Conservation (phyloP, 2,797 vertebrate genomes). For the Oreonectes daqikongensis region DNA sequence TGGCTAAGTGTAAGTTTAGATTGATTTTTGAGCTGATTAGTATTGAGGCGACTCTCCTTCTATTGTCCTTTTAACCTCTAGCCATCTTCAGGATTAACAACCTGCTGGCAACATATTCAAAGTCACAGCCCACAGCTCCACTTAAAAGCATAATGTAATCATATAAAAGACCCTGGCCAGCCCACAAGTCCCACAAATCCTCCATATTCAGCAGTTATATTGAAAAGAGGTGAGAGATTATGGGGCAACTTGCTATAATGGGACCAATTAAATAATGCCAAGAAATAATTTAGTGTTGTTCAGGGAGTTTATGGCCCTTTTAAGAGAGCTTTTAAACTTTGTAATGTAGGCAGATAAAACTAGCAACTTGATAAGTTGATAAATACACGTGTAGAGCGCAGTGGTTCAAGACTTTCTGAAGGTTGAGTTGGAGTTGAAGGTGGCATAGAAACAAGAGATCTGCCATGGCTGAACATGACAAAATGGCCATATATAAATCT, state of each 20-base stretch:
- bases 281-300: slow-evolving; percentile 17
- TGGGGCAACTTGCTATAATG: not conserved
- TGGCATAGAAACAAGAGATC: slow-evolving; percentile 21
- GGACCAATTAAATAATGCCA: slow-evolving; percentile 34
- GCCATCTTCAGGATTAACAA: slow-evolving; percentile 50
- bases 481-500: too few species aligned
- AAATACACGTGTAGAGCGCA: slow-evolving; percentile 16
- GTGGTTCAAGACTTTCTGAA: slow-evolving; percentile 43
- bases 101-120: slow-evolving; percentile 51
- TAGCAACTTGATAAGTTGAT: not conserved
- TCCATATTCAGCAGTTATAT: slow-evolving; percentile 28
- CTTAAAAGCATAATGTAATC: slow-evolving; percentile 50
- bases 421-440: slow-evolving; percentile 1
- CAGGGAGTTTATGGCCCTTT: slow-evolving; percentile 38
- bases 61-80: slow-evolving; percentile 28
- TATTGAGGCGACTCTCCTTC: slow-evolving; percentile 52
- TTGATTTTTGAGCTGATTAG: slow-evolving; percentile 58
- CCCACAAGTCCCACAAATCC: not conserved
- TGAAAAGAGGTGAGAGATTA: slow-evolving; percentile 27
- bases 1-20: slow-evolving; percentile 32
- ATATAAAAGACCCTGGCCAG: slow-evolving; percentile 44
- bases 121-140: slow-evolving; percentile 44
- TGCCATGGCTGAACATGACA: not conserved
- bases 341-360: not conserved
- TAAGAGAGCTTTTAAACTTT: slow-evolving; percentile 29